These are phyloP conservation scores for Danaus chrysippus DNA, from an alignment of 2,888 invertebrate species.

Conservation along the genomic window DNA sequence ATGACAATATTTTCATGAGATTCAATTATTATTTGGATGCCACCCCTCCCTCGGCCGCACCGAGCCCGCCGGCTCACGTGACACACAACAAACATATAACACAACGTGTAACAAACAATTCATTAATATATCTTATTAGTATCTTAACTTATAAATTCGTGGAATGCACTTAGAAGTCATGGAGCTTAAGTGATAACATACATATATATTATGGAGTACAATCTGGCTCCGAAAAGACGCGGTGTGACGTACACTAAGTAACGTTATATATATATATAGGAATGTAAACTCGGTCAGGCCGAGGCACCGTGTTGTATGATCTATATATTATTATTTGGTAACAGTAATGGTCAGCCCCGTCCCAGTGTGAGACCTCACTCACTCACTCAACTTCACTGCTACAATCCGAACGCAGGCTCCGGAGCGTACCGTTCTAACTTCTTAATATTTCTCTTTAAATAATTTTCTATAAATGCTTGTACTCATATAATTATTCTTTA, in stretches of 20 bases:
- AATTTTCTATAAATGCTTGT: conserved; percentile 26
- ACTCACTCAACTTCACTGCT: not conserved
- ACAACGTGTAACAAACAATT: conserved; percentile 5
- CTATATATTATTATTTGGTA: conserved; percentile 51
- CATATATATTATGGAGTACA: conserved; percentile 21
- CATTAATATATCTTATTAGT: conserved; percentile 22
- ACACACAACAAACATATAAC: not conserved
- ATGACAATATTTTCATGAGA: too few species aligned
- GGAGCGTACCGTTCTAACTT: not conserved
- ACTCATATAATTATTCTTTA: conserved; percentile 16
- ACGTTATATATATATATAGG: conserved; percentile 23
- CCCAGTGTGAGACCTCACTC: not conserved
- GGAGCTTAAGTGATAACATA: conserved; percentile 44
- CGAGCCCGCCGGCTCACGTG: not conserved
- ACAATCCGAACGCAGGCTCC: not conserved
- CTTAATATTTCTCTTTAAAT: conserved; percentile 16
- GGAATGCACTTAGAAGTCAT: conserved; percentile 71
- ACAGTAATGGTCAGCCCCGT: conserved; percentile 29
- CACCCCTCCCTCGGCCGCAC: not conserved
- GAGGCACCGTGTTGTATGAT: conserved; percentile 51
- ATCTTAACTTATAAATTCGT: conserved; percentile 42
- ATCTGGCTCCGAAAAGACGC: not conserved
- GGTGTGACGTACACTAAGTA: conserved; percentile 15
- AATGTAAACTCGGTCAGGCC: conserved; percentile 43
- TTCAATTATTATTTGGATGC: not conserved